Evolutionary conservation across 2,113 vertebrate genomes (phyloP), one percentile per base, ranked within the genome.

Genomic region (Cephalopholis sonnerati): DNA sequence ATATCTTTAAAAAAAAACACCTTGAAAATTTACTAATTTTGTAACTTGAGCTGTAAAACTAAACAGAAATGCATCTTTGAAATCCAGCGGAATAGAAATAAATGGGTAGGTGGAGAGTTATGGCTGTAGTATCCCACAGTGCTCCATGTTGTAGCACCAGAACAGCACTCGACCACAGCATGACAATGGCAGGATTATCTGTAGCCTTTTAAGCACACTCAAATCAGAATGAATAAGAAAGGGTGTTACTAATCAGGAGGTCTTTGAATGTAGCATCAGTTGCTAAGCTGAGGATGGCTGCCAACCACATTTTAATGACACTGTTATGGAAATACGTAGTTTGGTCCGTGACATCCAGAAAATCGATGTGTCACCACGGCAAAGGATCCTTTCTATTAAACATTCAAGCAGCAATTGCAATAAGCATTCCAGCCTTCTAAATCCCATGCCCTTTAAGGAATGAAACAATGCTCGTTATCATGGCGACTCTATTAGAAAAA

Each of bases 381-480:
- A 62, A 70, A 46, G 13, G 11, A 72, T 58, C 18, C 18, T 51
- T 73, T 82, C 65, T 64, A 32, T 55, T 36, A 57, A 87, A 78
- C 22, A 70, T 63, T 53, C 11, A 62, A 69, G 55, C 32, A 41
- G 48, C 27, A 16, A 20, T 51, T 54, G 24, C 53, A 75, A 29
- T 48, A 63, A 63, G n/a, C n/a, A 12, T 12, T 29, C 25, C 3
- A 61, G 13, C 32, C 44, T 63, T 68, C 71, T 50, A 8, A 39
- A 70, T 68, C n/a, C 27, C 4, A 20, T 48, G 51, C 32, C 27
- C 62, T 83, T 83, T 76, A 59, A 77, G 50, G 51, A 84, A 74
- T 36, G 61, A 85, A 86, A 64, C 82, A 53, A 67, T 6, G 18
- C 24, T 76, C 8, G 13, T 86, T 85, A 80, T 76, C 62, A 74